These are phyloP conservation scores for Macrochelys suwanniensis DNA, from an alignment of 2,797 vertebrate species.

Conservation along the genomic window DNA sequence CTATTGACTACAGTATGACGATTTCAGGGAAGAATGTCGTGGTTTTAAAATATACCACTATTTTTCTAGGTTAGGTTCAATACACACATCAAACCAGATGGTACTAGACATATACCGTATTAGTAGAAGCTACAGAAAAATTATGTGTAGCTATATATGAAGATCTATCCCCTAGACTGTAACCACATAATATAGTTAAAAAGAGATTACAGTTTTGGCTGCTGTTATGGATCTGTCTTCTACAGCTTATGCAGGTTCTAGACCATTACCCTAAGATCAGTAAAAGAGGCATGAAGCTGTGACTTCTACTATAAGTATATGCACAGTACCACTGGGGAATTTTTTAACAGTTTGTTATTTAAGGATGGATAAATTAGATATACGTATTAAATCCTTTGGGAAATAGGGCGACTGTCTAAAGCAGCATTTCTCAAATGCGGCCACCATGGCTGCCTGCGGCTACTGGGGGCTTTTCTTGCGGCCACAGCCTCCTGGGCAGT, in stretches of 20 bases:
- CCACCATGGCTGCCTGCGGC: too few relatives aligned
- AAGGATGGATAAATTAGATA: neutral
- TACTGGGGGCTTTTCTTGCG: too few relatives aligned
- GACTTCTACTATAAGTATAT: neutral
- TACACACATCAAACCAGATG: neutral
- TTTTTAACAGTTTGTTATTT: constrained; percentile 1
- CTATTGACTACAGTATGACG: constrained; percentile 54
- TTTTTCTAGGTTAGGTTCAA: neutral
- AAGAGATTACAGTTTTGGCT: neutral
- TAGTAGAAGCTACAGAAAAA: neutral
- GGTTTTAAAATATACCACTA: neutral
- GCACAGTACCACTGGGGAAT: neutral
- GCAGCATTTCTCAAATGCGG: too few relatives aligned
- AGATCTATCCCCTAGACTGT: accelerated
- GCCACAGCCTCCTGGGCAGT: too few relatives aligned
- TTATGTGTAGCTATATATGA: neutral
- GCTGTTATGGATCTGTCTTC: accelerated
- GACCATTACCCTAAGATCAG: neutral
- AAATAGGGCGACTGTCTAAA: neutral
- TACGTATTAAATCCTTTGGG: neutral
- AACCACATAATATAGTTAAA: neutral
- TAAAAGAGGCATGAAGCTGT: neutral
- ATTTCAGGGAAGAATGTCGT: constrained; percentile 48
- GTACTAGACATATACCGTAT: neutral
- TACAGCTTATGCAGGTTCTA: neutral